Percentiles rank a stretch among this genome's conserved stretches.
Conservation (phyloP, 2,888 invertebrate species). For the Drosophila affinis region DNA sequence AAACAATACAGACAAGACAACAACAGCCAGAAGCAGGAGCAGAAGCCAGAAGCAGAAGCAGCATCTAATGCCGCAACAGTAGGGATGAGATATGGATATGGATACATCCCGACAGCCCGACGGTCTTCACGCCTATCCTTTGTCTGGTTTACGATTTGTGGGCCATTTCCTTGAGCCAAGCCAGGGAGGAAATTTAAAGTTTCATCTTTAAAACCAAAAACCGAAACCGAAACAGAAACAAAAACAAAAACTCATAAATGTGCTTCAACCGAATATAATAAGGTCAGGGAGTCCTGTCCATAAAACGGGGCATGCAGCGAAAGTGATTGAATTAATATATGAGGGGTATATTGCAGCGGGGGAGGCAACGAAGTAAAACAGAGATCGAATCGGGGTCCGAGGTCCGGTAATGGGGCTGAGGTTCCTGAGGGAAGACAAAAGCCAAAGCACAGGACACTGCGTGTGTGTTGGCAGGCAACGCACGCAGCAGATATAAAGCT, state of each 20-base stretch:
- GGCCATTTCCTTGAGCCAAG: conserved; percentile 48
- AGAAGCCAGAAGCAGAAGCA: conserved; percentile 8
- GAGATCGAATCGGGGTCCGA: background rate
- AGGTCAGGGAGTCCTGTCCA: conserved; percentile 39
- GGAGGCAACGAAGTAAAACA: background rate
- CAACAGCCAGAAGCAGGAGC: conserved; percentile 27
- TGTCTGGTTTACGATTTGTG: conserved; percentile 69
- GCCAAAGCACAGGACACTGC: conserved; percentile 22
- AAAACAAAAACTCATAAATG: conserved; percentile 35
- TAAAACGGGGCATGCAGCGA: conserved; percentile 51
- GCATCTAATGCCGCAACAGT: conserved; percentile 20
- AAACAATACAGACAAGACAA: conserved; percentile 64
- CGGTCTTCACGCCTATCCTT: conserved; percentile 60
- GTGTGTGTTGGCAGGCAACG: conserved; percentile 47
- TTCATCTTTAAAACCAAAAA: conserved; percentile 30
- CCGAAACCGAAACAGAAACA: conserved; percentile 5
- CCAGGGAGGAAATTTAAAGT: conserved; percentile 47
- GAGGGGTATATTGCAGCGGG: conserved; percentile 30
- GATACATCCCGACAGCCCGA: conserved; percentile 55
- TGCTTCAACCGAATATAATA: conserved; percentile 15
- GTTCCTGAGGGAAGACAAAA: background rate
- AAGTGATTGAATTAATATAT: conserved; percentile 74
- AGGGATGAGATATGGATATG: conserved; percentile 45
- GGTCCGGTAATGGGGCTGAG: background rate
- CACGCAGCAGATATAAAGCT: conserved; percentile 60